Evolutionary conservation across 2,113 vertebrate genomes (phyloP).

Genomic region (Salvator merianae): DNA sequence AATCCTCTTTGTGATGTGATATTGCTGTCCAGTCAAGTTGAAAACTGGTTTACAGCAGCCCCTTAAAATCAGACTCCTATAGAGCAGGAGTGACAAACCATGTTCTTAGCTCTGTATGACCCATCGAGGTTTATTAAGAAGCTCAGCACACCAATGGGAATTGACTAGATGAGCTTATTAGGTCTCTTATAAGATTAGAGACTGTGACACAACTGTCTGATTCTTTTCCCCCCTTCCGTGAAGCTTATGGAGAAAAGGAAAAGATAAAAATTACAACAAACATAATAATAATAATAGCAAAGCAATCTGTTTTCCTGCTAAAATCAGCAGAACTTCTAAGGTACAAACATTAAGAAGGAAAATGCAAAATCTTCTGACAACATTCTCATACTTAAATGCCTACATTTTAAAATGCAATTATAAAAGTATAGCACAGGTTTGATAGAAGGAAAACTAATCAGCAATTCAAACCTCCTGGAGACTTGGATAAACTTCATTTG

Average conservation of each 20-base stretch:
- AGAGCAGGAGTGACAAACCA: neutral
- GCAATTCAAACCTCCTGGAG: constrained; percentile 19
- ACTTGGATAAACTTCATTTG: constrained; percentile 7
- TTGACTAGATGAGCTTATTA: constrained; percentile 10
- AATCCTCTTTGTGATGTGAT: constrained; percentile 48
- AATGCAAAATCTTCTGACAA: neutral
- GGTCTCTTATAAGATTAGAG: constrained; percentile 25
- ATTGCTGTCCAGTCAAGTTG: constrained; percentile 45
- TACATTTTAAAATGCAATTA: constrained; percentile 10
- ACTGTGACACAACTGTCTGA: neutral
- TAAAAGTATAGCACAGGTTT: constrained; percentile 29
- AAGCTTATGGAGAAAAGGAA: constrained; percentile 18
- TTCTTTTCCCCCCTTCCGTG: neutral
- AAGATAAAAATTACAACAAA: neutral
- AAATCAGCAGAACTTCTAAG: constrained; percentile 22
- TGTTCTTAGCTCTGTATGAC: constrained; percentile 32
- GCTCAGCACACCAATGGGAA: constrained; percentile 20
- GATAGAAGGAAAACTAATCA: constrained; percentile 6
- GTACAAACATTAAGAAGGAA: neutral
- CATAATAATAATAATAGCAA: neutral
- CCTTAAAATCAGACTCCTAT: constrained; percentile 37
- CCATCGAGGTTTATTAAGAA: constrained; percentile 26
- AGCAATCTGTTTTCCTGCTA: constrained; percentile 22
- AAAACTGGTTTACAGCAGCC: constrained; percentile 51
- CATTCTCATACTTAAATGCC: neutral